These are phyloP conservation scores for Eubasilissa splendida DNA, from an alignment of 2,888 invertebrate species.

Conservation along the genomic window DNA sequence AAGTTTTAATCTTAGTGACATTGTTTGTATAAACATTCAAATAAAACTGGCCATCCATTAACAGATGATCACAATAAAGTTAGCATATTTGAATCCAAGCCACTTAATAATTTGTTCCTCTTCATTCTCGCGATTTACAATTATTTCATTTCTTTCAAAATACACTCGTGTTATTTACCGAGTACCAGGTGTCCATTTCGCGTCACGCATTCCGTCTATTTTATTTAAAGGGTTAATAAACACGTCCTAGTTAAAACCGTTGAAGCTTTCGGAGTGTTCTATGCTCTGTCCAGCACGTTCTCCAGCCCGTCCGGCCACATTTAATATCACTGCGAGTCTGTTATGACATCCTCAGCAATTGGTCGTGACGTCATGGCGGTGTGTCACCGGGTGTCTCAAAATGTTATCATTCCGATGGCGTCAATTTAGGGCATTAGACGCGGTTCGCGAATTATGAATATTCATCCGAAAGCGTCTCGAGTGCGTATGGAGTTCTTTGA, in stretches of 20 bases:
- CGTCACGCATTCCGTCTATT: constrained; percentile 11
- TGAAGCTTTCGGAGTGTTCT: background rate
- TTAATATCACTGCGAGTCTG: background rate
- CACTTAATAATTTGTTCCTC: no score
- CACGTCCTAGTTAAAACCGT: constrained; percentile 3
- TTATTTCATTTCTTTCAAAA: background rate
- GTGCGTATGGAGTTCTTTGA: no score
- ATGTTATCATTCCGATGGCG: no score
- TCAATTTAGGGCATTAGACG: no score
- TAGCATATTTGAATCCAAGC: no score
- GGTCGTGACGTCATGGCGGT: constrained; percentile 1
- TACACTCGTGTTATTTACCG: background rate
- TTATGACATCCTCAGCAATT: background rate
- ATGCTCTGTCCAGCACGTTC: constrained; percentile 5
- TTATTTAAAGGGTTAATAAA: constrained; percentile 14
- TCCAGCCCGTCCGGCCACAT: background rate
- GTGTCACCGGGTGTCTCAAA: constrained; percentile 3
- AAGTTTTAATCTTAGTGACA: no score
- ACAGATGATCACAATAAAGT: no score
- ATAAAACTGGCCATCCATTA: no score
- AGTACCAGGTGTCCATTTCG: background rate
- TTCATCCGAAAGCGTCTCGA: no score
- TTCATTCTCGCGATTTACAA: no score
- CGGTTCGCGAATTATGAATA: no score
- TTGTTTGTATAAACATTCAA: no score